phyloP scores from a whole-genome alignment of 2,113 vertebrate genomes.

The Hippolais icterina region DNA sequence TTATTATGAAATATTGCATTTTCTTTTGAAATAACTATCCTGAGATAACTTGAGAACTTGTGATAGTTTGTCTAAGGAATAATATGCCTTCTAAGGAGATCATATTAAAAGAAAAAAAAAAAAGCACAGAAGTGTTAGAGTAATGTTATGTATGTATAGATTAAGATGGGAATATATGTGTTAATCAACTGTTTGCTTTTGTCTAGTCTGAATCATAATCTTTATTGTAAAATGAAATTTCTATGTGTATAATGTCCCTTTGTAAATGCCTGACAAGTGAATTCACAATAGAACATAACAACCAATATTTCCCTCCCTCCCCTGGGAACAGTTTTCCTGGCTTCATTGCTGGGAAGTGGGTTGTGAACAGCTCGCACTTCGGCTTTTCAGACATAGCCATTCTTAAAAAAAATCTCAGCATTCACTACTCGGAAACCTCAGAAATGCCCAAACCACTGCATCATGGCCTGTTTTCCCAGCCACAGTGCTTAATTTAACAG shows the following conservation, averaged over 20 bases:
- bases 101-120: constrained; percentile 11
- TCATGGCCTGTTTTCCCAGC: background rate
- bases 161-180: background rate
- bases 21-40: constrained; percentile 67
- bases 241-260: background rate
- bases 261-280: background rate
- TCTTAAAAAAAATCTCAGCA: background rate
- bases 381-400: background rate
- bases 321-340: background rate
- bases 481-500: background rate
- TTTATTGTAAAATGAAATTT: constrained; percentile 24
- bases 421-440: background rate
- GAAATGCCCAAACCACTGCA: background rate
- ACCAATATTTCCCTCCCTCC: background rate
- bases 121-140: constrained; percentile 27
- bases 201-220: background rate
- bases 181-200: background rate
- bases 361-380: background rate
- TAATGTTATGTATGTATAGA: constrained; percentile 9
- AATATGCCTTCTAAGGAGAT: constrained; percentile 25
- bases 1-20: constrained; percentile 65
- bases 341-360: background rate
- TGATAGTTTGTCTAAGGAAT: constrained; percentile 46
- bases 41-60: constrained; percentile 62
- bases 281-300: background rate